Percentiles rank a stretch among this genome's conserved stretches.
Conservation (phyloP, 1,140 invertebrate genomes). For the Archegozetes longisetosus region DNA sequence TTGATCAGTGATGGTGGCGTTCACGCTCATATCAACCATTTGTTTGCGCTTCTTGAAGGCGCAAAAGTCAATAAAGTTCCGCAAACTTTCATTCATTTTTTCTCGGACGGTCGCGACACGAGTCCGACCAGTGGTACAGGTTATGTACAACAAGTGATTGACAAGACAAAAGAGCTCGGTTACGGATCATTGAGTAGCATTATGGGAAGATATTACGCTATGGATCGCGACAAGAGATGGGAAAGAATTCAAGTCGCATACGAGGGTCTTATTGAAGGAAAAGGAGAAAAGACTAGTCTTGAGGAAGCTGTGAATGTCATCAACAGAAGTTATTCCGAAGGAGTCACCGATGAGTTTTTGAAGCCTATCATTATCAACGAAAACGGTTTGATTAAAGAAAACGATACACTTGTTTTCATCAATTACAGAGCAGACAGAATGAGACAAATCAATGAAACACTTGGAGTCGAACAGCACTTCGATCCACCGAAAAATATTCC, state of each 20-base stretch:
- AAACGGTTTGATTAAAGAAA: slow-evolving; percentile 29
- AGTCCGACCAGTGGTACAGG: slow-evolving; percentile 29
- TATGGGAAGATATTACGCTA: slow-evolving; percentile 36
- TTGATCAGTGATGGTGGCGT: slow-evolving; percentile 36
- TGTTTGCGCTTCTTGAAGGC: slow-evolving; percentile 30
- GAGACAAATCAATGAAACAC: slow-evolving; percentile 31
- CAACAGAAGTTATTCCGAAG: slow-evolving; percentile 17
- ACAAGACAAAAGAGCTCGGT: slow-evolving; percentile 18
- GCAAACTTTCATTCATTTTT: slow-evolving; percentile 33
- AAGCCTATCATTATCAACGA: slow-evolving; percentile 32
- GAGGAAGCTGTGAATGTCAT: slow-evolving; percentile 26
- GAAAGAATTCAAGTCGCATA: slow-evolving; percentile 34
- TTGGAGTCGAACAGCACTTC: slow-evolving; percentile 30
- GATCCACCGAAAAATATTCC: slow-evolving; percentile 26
- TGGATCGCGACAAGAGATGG: slow-evolving; percentile 36
- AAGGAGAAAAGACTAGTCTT: slow-evolving; percentile 26
- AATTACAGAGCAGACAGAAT: slow-evolving; percentile 35
- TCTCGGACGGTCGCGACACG: slow-evolving; percentile 36
- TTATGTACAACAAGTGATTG: slow-evolving; percentile 22
- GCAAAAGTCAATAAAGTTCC: slow-evolving; percentile 30
- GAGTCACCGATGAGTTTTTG: slow-evolving; percentile 34
- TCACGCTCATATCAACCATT: slow-evolving; percentile 35
- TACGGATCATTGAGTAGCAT: slow-evolving; percentile 34
- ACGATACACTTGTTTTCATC: slow-evolving; percentile 34
- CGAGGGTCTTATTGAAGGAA: slow-evolving; percentile 32